These are phyloP conservation scores for Drosophila mimica DNA, from an alignment of 2,888 invertebrate genomes.

Conservation along the genomic window DNA sequence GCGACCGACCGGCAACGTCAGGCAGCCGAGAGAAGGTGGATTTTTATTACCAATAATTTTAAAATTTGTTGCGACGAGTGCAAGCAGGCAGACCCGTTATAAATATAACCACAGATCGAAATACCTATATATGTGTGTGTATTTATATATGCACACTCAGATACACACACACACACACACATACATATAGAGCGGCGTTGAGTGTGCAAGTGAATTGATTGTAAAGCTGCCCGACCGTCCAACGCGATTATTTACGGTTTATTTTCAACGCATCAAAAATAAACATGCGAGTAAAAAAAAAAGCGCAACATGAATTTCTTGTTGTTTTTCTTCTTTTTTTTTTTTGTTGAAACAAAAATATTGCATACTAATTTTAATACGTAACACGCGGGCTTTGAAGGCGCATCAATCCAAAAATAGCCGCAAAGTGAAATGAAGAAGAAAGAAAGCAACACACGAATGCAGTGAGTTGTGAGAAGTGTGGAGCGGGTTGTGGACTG, in stretches of 20 bases:
- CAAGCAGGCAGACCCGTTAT: conserved; percentile 75
- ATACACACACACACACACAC: conserved; percentile 1
- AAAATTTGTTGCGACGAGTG: conserved; percentile 76
- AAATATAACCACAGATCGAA: conserved; percentile 74
- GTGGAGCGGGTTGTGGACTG: neutral
- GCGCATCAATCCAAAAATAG: conserved; percentile 68
- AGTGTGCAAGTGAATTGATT: conserved; percentile 77
- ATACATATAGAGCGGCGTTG: conserved; percentile 37
- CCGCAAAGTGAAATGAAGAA: conserved; percentile 56
- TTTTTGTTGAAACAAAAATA: conserved; percentile 69
- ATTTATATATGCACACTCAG: conserved; percentile 21
- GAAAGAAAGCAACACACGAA: conserved; percentile 46
- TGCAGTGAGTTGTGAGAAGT: conserved; percentile 25
- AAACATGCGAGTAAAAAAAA: conserved; percentile 58
- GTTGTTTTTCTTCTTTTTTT: conserved; percentile 21
- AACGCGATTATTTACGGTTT: conserved; percentile 80
- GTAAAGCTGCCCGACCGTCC: conserved; percentile 69
- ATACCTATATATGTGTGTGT: conserved; percentile 39
- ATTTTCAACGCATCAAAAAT: conserved; percentile 80
- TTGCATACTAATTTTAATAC: conserved; percentile 81
- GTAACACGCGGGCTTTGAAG: conserved; percentile 77
- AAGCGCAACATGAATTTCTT: conserved; percentile 59
- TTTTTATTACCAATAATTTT: conserved; percentile 77
- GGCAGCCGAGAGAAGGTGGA: conserved; percentile 63
- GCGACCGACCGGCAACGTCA: neutral